Conservation (phyloP, 2,888 invertebrate species). For the Lithophane leautieri region DNA sequence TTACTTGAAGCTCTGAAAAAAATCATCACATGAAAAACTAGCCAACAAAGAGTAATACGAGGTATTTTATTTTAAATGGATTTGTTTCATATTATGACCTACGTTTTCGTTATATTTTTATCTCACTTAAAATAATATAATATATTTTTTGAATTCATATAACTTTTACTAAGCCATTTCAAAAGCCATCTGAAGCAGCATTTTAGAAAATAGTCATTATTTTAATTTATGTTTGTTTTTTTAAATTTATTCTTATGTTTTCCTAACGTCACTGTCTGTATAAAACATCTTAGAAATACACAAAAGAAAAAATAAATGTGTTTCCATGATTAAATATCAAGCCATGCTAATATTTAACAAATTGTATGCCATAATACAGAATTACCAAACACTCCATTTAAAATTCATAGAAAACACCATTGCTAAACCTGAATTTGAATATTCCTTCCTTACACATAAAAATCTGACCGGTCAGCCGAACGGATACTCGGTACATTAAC, state of each 20-base stretch:
- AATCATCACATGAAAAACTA: not conserved
- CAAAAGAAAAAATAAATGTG: too few relatives aligned
- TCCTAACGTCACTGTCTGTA: too few relatives aligned
- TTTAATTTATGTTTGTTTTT: not conserved
- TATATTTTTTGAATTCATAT: not conserved
- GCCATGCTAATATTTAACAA: too few relatives aligned
- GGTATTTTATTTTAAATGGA: not conserved
- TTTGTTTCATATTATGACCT: not conserved
- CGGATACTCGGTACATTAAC: constrained; percentile 64
- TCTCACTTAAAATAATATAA: not conserved
- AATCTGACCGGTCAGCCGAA: constrained; percentile 53
- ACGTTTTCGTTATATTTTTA: not conserved
- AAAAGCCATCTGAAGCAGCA: not conserved
- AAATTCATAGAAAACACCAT: constrained; percentile 50
- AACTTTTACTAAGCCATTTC: not conserved
- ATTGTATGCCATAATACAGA: not conserved
- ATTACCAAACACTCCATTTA: constrained; percentile 4
- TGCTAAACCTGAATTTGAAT: constrained; percentile 35
- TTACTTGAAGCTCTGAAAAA: not conserved
- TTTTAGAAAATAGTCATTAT: too few relatives aligned
- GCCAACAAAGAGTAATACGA: not conserved
- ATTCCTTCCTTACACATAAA: constrained; percentile 33
- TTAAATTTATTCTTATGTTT: too few relatives aligned
- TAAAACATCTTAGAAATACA: too few relatives aligned
- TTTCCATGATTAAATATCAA: too few relatives aligned